phyloP scores from a whole-genome alignment of 2,888 invertebrate species.

The Caenorhabditis sp. region DNA sequence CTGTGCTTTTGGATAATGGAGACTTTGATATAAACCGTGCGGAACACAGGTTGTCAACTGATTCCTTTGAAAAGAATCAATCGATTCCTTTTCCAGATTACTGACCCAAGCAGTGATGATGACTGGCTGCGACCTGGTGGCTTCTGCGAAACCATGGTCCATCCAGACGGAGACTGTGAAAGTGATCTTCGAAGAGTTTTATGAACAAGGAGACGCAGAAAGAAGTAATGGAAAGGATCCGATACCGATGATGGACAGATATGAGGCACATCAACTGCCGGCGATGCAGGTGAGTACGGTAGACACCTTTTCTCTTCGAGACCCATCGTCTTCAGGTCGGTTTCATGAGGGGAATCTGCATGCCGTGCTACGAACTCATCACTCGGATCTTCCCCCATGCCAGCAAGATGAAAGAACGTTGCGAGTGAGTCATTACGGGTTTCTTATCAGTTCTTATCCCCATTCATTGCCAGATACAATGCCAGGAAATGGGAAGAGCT shows the following conservation, averaged over 20 bases:
- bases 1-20: conserved; percentile 69
- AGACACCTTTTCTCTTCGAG: too few species aligned
- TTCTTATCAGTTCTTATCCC: conserved; percentile 1
- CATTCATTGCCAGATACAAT: conserved; percentile 85
- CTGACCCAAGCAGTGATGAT: conserved; percentile 89
- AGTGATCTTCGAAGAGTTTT: conserved; percentile 91
- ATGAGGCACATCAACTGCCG: conserved; percentile 89
- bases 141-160: conserved; percentile 91
- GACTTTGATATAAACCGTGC: conserved; percentile 87
- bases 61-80: too few species aligned
- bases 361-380: conserved; percentile 90
- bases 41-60: conserved; percentile 86
- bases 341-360: conserved; percentile 90
- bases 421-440: too few species aligned
- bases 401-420: conserved; percentile 86
- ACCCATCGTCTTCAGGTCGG: conserved; percentile 87
- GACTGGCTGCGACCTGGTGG: conserved; percentile 91
- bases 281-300: conserved; percentile 87
- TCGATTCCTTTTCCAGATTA: conserved; percentile 84
- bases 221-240: conserved; percentile 87
- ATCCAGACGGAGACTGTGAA: conserved; percentile 90
- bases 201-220: conserved; percentile 90
- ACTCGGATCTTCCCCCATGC: conserved; percentile 88
- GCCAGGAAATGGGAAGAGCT: conserved; percentile 86
- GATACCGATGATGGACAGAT: conserved; percentile 91